Conservation (phyloP, 1,140 invertebrate species). For the Meloidogyne chitwoodi region DNA sequence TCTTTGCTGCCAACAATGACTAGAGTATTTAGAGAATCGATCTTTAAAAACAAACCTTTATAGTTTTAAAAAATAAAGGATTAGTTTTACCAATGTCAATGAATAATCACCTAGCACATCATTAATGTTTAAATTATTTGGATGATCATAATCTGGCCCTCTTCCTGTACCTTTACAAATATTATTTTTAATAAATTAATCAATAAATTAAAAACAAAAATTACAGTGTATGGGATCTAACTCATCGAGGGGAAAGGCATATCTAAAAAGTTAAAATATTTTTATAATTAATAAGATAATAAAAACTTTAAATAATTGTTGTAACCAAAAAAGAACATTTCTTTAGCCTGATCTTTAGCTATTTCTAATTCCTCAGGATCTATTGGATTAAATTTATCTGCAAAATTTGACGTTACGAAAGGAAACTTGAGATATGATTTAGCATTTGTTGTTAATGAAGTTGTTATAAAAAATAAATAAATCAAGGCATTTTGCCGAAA, state of each 20-base stretch:
- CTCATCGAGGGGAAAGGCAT: conserved; percentile 67
- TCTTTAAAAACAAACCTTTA: conserved; percentile 59
- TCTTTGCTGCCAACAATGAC: conserved; percentile 65
- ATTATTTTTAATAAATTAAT: no score
- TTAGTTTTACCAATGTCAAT: conserved; percentile 62
- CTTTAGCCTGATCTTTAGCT: conserved; percentile 38
- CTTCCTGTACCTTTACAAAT: no score
- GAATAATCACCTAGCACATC: conserved; percentile 70
- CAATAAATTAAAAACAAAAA: no score
- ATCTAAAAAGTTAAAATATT: conserved; percentile 66
- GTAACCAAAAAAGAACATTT: conserved; percentile 59
- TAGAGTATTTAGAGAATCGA: conserved; percentile 65
- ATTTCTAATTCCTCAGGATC: conserved; percentile 33
- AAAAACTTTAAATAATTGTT: conserved; percentile 32
- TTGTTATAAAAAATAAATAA: not conserved
- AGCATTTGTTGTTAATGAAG: not conserved
- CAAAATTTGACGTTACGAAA: not conserved
- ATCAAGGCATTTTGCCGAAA: not conserved
- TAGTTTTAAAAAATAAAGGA: not conserved
- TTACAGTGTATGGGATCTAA: conserved; percentile 67
- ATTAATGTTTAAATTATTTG: conserved; percentile 73
- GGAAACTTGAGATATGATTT: not conserved
- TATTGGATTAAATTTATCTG: conserved; percentile 5
- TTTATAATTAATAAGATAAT: conserved; percentile 47
- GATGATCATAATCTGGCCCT: conserved; percentile 68